Base-by-base conservation (phyloP, 2,113 vertebrate species). In the Corapipo altera region DNA sequence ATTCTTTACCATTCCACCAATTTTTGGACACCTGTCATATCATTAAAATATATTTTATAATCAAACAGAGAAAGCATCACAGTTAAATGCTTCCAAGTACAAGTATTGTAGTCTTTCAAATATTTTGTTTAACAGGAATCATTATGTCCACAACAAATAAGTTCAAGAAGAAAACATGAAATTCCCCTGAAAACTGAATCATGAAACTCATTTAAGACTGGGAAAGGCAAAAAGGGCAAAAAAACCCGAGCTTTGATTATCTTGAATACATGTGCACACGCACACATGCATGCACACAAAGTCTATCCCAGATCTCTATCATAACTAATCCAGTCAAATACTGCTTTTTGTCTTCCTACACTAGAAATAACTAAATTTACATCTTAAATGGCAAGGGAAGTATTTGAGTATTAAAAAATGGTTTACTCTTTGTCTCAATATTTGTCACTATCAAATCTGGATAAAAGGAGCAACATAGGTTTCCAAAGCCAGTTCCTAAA, bases 281-380 rank as follows among this genome's bases (percentile, higher is more conserved):
- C 8, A 75, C 5, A 33, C 2, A 3, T 0, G 5, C 6, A 13
- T 6, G 15, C 21, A 48, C 8, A 12, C 4, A 39, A 28, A 55
- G 24, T 22, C 33, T 35, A 37, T n/a, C 17, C 30, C 9, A 84
- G 35, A 14, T 67, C 0, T 0, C 35, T 74, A 44, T 21, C 3
- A 1, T 8, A 87, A 75, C 7, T 78, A 75, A 61, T 11, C 28
- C 20, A 59, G 15, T 35, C 44, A 78, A 72, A 49, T 26, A 23
- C 9, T 57, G 19, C 15, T 69, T 24, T 77, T 74, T 70, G 22
- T 27, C 61, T 33, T 85, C 46, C 37, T 57, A 26, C 11, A 49
- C 44, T 65, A 61, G 26, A 44, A 70, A 52, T 69, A 73, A 61
- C 26, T 61, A 78, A 28, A 91, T 82, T 70, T 75, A 55, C 20